Evolutionary conservation across 2,888 invertebrate species (phyloP), one percentile per base, ranked within the genome.

Genomic region (Crioceris asparagi): DNA sequence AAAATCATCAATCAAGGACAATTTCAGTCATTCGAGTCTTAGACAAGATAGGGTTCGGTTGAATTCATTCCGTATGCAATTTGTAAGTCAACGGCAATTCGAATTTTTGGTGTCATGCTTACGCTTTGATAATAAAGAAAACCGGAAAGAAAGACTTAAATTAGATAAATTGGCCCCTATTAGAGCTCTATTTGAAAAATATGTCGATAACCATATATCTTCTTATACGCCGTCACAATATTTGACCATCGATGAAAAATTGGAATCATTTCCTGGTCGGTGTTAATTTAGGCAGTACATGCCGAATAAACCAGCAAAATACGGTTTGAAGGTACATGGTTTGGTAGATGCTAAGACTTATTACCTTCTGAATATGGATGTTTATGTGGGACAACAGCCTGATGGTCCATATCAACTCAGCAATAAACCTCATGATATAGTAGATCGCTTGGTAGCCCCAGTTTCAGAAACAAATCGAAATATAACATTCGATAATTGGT

Each of bases 151-250:
- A 11, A 29, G 5, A 29, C 2, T 12, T 3, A 15, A 15, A 3
- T 12, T 29, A n/a, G 5, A 29, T 14, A 29, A 29, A 29, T 3
- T 29, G 14, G 29, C 29, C 14, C 3, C 29, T 29, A 15, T 29
- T 14, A n/a, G 29, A 11, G 29, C 10, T 14, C 10, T 29, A 10
- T 14, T 12, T 10, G 12, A 29, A 3, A 14, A 4, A 14, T 29
- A 11, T 29, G 29, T 29, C 10, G 10, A 10, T 6, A 21, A 21
- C 10, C 10, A 10, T 21, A 21, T 21, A 6, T 7, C 21, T 21
- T 7, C 6, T 21, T 21, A 7, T 10, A 21, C 6, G 6, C 7
- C 10, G 10, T 21, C 21, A 7, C 7, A 21, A 21, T 21, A 7
- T 21, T 6, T 21, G 6, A 21, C 21, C 21, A 21, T 21, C 21